Evolutionary conservation across 2,888 invertebrate species (phyloP).

Genomic region (Eudasyphora cyanicolor): DNA sequence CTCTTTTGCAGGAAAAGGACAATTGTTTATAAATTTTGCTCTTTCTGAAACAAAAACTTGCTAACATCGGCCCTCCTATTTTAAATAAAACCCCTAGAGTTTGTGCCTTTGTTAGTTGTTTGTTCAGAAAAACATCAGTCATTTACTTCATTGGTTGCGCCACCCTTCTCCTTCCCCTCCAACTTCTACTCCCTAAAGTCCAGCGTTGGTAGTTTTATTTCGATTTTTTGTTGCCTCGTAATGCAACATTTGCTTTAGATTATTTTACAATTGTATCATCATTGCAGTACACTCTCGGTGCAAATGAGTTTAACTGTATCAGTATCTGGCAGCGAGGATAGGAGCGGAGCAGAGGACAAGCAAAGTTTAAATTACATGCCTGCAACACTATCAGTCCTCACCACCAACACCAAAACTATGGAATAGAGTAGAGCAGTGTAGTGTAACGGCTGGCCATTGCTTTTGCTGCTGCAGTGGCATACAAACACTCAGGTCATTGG

Average conservation of each 20-base stretch:
- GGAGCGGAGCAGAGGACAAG: background rate
- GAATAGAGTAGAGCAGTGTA: background rate
- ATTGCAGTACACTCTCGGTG: background rate
- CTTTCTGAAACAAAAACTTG: too few relatives aligned
- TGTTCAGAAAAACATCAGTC: slow-evolving; percentile 10
- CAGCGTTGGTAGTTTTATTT: background rate
- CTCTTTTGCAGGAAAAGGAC: too few relatives aligned
- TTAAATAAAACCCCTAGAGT: background rate
- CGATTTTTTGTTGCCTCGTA: background rate
- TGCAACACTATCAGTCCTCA: slow-evolving; percentile 53
- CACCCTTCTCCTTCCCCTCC: background rate
- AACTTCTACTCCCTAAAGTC: background rate
- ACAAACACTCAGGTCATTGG: slow-evolving; percentile 50
- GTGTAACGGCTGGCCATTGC: background rate
- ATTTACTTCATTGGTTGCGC: background rate
- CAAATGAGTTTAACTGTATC: background rate
- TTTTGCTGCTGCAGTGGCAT: background rate
- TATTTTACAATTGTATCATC: slow-evolving; percentile 33
- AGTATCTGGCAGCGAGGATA: background rate
- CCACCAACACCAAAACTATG: too few relatives aligned
- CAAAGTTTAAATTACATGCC: slow-evolving; percentile 60
- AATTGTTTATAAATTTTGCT: too few relatives aligned
- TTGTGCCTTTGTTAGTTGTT: background rate
- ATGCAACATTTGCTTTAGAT: slow-evolving; percentile 28
- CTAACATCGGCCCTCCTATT: too few relatives aligned